Evolutionary conservation across 2,888 invertebrate species (phyloP).

Genomic region (Eurytoma californica): DNA sequence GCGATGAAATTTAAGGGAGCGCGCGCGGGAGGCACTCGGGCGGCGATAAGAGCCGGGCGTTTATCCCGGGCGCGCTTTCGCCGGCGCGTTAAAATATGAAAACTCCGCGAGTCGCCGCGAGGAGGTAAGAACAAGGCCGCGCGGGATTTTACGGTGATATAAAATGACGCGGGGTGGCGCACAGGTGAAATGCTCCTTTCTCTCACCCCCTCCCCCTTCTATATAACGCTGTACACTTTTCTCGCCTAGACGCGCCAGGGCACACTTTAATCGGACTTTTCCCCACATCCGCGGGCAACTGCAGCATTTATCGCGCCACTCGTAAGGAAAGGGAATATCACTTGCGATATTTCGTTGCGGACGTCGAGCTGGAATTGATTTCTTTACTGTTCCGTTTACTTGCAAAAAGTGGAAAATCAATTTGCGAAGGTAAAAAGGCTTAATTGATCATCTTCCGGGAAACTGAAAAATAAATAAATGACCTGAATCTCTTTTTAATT

Average conservation of each 20-base stretch:
- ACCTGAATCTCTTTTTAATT: no score
- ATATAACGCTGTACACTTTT: background rate
- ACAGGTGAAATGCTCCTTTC: conserved; percentile 3
- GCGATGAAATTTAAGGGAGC: conserved; percentile 18
- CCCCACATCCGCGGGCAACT: no score
- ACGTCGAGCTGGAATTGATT: no score
- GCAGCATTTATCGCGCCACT: no score
- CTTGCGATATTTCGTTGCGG: no score
- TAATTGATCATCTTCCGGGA: no score
- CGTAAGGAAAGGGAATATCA: no score
- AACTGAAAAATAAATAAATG: no score
- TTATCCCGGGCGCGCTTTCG: conserved; percentile 7
- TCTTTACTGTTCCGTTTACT: no score
- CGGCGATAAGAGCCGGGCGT: conserved; percentile 12
- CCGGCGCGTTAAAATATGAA: conserved; percentile 21
- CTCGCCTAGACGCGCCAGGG: background rate
- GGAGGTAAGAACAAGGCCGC: background rate
- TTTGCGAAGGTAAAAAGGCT: no score
- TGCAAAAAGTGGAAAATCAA: no score
- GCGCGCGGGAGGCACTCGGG: background rate
- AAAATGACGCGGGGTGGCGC: conserved; percentile 11
- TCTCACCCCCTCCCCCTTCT: background rate
- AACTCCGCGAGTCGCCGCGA: background rate
- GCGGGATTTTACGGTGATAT: conserved; percentile 28
- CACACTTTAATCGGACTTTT: no score